Conservation (phyloP, 53 echinoderm and acorn worm genomes). For the Henricia sp. region DNA sequence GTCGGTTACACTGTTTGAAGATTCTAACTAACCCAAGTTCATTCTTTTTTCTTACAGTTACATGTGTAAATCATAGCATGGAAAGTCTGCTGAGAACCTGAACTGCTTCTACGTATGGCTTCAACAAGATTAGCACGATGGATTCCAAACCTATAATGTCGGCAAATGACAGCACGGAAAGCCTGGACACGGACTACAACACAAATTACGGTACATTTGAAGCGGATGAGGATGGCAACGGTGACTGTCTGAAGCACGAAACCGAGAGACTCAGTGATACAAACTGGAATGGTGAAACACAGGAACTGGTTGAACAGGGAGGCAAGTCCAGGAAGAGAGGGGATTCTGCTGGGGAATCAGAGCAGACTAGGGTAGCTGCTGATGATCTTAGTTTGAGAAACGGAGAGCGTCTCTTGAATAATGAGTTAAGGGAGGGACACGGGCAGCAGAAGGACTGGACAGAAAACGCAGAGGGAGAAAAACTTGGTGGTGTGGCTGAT, state of each 20-base stretch:
- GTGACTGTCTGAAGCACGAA: neutral
- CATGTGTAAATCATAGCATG: no score
- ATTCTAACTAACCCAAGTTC: no score
- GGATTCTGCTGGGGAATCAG: neutral
- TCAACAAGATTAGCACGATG: no score
- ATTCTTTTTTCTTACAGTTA: no score
- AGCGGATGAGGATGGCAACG: neutral
- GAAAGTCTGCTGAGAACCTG: no score
- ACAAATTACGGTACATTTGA: slow-evolving; percentile 39
- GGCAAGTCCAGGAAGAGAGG: slow-evolving; percentile 16
- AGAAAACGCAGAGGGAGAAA: neutral
- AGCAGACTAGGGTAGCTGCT: neutral
- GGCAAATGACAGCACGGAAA: slow-evolving; percentile 21
- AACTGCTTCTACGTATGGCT: no score
- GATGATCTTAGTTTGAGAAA: neutral
- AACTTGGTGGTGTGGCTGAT: neutral
- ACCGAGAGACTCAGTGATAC: neutral
- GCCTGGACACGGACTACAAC: slow-evolving; percentile 8
- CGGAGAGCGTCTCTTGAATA: neutral
- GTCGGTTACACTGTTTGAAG: no score
- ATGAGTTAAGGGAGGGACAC: neutral
- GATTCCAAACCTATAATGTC: neutral
- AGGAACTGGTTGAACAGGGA: neutral
- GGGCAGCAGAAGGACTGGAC: neutral
- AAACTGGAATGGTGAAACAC: neutral